Percentiles rank a stretch among this genome's conserved stretches.
Conservation (phyloP, 2,797 vertebrate species). For the Spinibarbus caldwelli region DNA sequence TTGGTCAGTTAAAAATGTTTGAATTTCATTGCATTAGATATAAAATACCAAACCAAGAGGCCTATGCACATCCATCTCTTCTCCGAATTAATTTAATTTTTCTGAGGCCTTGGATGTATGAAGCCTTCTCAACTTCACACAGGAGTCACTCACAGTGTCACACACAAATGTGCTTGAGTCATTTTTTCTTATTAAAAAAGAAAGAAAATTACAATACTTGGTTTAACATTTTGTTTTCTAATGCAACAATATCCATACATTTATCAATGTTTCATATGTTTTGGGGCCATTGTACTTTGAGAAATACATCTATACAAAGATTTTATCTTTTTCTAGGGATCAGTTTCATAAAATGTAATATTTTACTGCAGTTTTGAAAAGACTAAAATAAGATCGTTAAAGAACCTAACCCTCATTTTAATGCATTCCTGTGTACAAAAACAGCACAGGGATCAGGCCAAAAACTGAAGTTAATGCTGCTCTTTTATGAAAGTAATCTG, state of each 20-base stretch:
- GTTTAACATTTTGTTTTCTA: not conserved
- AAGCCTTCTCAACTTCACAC: not conserved
- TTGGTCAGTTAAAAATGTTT: not conserved
- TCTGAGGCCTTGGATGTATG: not conserved
- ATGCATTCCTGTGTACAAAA: constrained; percentile 55
- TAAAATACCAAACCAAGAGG: not conserved
- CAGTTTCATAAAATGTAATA: not conserved
- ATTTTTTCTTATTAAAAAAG: not conserved
- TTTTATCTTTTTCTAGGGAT: not conserved
- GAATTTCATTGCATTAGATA: not conserved
- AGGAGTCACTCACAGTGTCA: not conserved
- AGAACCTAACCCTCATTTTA: constrained; percentile 57
- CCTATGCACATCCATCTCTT: not conserved
- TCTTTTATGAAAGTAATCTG: constrained; percentile 48
- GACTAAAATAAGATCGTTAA: not conserved
- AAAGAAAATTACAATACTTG: not conserved
- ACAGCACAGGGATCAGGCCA: constrained; percentile 60
- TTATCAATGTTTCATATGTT: not conserved
- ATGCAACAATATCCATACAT: not conserved
- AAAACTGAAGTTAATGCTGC: constrained; percentile 63
- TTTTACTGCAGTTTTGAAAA: not conserved
- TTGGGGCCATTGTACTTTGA: not conserved
- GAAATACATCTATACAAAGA: not conserved
- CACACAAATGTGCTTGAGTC: not conserved
- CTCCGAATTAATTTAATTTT: not conserved